Conservation (phyloP, 2,888 invertebrate species). For the Erannis defoliaria region DNA sequence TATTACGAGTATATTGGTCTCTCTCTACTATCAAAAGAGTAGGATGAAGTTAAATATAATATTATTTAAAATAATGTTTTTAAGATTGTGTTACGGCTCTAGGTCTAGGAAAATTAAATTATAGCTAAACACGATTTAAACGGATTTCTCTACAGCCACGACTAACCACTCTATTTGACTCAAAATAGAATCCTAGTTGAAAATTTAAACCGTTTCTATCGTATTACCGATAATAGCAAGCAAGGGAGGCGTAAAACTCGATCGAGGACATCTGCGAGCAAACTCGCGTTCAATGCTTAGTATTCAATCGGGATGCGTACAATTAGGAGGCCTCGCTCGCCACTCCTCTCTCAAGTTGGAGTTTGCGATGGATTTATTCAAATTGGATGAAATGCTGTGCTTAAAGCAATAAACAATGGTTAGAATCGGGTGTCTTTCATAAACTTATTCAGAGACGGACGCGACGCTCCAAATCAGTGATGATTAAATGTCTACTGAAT, state of each 20-base stretch:
- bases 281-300: constrained; percentile 32
- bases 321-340: constrained; percentile 35
- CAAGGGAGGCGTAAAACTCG: constrained; percentile 37
- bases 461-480: not conserved
- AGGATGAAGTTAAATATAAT: no score
- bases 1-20: no score
- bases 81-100: no score
- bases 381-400: constrained; percentile 25
- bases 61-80: no score
- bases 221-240: constrained; percentile 35
- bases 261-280: constrained; percentile 37
- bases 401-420: constrained; percentile 31
- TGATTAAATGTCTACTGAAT: not conserved
- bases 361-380: constrained; percentile 35
- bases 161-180: not conserved
- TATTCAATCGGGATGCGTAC: constrained; percentile 42
- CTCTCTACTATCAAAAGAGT: no score
- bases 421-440: constrained; percentile 7
- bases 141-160: not conserved
- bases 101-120: no score
- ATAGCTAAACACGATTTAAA: no score
- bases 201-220: constrained; percentile 9
- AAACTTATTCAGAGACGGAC: not conserved
- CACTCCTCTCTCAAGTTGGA: constrained; percentile 7
- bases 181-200: not conserved